These are phyloP conservation scores for Eledone cirrhosa DNA, from an alignment of 2,888 invertebrate genomes.

Conservation along the genomic window DNA sequence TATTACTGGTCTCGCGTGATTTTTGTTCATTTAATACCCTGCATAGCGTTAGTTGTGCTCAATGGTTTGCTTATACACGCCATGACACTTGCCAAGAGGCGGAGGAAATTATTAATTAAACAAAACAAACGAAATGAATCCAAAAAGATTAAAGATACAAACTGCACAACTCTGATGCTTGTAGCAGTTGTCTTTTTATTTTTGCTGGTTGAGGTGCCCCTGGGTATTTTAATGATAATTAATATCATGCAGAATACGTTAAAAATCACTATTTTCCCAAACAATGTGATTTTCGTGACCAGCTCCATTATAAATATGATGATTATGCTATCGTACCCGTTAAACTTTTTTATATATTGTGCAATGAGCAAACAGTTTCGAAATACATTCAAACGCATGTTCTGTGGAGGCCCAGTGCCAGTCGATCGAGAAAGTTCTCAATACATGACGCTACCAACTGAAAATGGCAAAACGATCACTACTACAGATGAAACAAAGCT, in stretches of 20 bases:
- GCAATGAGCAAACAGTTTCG: slow-evolving; percentile 95
- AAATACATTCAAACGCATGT: slow-evolving; percentile 88
- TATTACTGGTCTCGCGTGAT: slow-evolving; percentile 82
- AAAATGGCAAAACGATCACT: slow-evolving; percentile 54
- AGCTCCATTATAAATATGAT: slow-evolving; percentile 83
- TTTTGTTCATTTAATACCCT: slow-evolving; percentile 91
- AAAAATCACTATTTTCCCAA: slow-evolving; percentile 40
- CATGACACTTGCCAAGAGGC: slow-evolving; percentile 83
- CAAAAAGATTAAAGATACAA: slow-evolving; percentile 61
- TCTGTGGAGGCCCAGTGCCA: slow-evolving; percentile 69
- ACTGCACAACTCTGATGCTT: slow-evolving; percentile 67
- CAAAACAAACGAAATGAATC: slow-evolving; percentile 72
- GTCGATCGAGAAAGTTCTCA: slow-evolving; percentile 57
- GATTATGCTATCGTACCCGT: slow-evolving; percentile 88
- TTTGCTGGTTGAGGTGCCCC: slow-evolving; percentile 69
- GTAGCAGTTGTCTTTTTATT: slow-evolving; percentile 69
- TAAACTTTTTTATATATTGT: slow-evolving; percentile 95
- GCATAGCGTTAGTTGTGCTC: slow-evolving; percentile 85
- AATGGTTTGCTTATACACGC: slow-evolving; percentile 88
- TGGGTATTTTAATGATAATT: slow-evolving; percentile 70
- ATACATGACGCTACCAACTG: slow-evolving; percentile 60
- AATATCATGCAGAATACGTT: slow-evolving; percentile 75
- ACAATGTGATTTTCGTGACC: slow-evolving; percentile 48
- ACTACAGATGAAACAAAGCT: slow-evolving; percentile 55
- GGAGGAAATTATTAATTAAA: slow-evolving; percentile 80